Evolutionary conservation across 2,113 vertebrate species (phyloP), one percentile per base, ranked within the genome.

Genomic region (Gorilla gorilla): DNA sequence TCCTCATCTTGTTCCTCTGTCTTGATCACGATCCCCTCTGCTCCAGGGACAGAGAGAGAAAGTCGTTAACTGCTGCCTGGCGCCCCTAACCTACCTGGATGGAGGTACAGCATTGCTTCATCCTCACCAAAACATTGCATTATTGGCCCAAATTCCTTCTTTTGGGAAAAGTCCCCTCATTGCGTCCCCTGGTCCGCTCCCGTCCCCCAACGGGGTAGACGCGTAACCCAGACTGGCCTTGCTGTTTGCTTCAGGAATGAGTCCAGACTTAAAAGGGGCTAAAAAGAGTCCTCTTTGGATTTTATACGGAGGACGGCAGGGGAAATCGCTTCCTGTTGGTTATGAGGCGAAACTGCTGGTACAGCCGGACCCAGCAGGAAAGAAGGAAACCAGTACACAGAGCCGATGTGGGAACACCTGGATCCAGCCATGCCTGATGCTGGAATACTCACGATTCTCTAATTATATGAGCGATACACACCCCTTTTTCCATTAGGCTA

Each of bases 11-110:
- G 98, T 32, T 98, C 98, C 92, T 98, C 98, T 0, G 98, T 98
- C 83, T 98, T 98, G 48, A 98, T 98, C 81, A 98, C 97, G 73
- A 98, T 98, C 22, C 98, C 98, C 52, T 98, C 98, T 97, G 97
- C 40, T 91, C 97, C 72, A 23, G 84, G 86, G 89, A 61, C 61
- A 78, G 61, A 88, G 79, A 64, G 48, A 70, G 22, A 93, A 25
- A n/a, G 70, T 30, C 5, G 23, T 97, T 78, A 97, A 78, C n/a
- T 12, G 61, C 0, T 1, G 89, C 30, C 68, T 35, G 20, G 70
- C 1, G 16, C 70, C 61, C 43, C 50, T 55, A 18, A 10, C 68
- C 13, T 1, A 13, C 68, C 66, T 35, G 18, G 45, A 11, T 6
- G 10, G 8, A 43, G 84, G 85, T 7, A 38, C 8, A 40, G 76